Evolutionary conservation across 2,888 invertebrate species (phyloP).

Genomic region (Meiosimyza platycephala): DNA sequence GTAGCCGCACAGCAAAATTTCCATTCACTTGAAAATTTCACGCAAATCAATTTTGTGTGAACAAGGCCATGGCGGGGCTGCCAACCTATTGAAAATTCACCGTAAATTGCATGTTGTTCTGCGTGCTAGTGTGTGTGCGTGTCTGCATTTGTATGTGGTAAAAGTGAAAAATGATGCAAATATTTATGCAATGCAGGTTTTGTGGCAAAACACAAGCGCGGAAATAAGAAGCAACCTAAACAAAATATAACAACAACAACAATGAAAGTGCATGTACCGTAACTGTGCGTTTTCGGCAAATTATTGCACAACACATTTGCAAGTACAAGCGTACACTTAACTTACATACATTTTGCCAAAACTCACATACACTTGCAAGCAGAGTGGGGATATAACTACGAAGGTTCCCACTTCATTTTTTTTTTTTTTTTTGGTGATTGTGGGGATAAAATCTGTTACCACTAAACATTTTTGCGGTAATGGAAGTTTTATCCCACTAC

Average conservation of each 20-base stretch:
- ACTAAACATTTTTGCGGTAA: too few relatives aligned
- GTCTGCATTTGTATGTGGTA: neutral
- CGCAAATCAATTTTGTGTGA: neutral
- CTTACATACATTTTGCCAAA: neutral
- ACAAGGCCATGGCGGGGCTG: slow-evolving; percentile 25
- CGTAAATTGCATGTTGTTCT: slow-evolving; percentile 27
- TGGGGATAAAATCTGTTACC: too few relatives aligned
- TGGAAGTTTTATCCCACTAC: too few relatives aligned
- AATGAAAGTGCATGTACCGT: neutral
- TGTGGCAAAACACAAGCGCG: too few relatives aligned
- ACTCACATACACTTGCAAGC: neutral
- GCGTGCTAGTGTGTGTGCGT: neutral
- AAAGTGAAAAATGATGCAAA: slow-evolving; percentile 2
- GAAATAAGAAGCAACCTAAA: too few relatives aligned
- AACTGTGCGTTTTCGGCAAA: slow-evolving; percentile 15
- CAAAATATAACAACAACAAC: too few relatives aligned
- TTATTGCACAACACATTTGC: neutral
- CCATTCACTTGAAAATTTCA: neutral
- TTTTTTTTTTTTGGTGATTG: too few relatives aligned
- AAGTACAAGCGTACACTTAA: neutral
- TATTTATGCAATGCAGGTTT: neutral
- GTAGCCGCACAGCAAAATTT: too few relatives aligned
- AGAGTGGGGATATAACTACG: too few relatives aligned
- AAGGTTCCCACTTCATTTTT: too few relatives aligned
- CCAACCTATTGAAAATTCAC: slow-evolving; percentile 26